Evolutionary conservation across 2,888 invertebrate species (phyloP).

Genomic region (Coleophora deauratella): DNA sequence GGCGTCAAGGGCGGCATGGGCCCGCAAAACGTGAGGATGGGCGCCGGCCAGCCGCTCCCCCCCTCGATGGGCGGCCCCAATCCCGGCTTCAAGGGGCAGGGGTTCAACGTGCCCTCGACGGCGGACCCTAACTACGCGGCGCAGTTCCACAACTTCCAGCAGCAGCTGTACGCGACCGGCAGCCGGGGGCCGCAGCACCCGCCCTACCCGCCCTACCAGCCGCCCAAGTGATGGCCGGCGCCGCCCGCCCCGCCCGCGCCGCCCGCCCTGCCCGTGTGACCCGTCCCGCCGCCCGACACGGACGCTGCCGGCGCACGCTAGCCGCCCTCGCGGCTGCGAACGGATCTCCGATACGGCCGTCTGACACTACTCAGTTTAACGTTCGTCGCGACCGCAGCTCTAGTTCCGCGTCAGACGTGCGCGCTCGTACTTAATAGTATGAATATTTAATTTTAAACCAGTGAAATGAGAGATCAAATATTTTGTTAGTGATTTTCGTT

Average conservation of each 20-base stretch:
- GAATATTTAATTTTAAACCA: slow-evolving; percentile 22
- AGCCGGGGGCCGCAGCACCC: slow-evolving; percentile 56
- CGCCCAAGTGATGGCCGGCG: slow-evolving; percentile 58
- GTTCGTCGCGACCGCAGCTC: slow-evolving; percentile 11
- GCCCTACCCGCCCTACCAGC: slow-evolving; percentile 63
- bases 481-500: slow-evolving; percentile 46
- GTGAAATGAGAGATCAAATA: slow-evolving; percentile 31
- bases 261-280: slow-evolving; percentile 1
- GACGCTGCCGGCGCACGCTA: not conserved
- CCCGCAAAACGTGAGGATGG: slow-evolving; percentile 46
- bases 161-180: slow-evolving; percentile 91
- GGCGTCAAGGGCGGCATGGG: slow-evolving; percentile 55
- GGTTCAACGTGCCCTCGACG: slow-evolving; percentile 88
- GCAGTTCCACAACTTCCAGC: slow-evolving; percentile 96
- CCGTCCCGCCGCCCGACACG: not conserved
- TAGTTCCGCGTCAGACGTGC: slow-evolving; percentile 6
- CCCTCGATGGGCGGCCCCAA: slow-evolving; percentile 84
- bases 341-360: slow-evolving; percentile 22
- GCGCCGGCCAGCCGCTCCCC: slow-evolving; percentile 81
- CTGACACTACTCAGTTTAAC: slow-evolving; percentile 16
- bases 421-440: slow-evolving; percentile 32
- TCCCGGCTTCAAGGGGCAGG: slow-evolving; percentile 82
- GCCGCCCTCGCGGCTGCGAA: slow-evolving; percentile 4
- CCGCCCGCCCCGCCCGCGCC: slow-evolving; percentile 8
- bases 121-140: slow-evolving; percentile 95